Evolutionary conservation across 2,113 vertebrate species (phyloP), one percentile per base, ranked within the genome.

Genomic region (Oreochromis aureus): DNA sequence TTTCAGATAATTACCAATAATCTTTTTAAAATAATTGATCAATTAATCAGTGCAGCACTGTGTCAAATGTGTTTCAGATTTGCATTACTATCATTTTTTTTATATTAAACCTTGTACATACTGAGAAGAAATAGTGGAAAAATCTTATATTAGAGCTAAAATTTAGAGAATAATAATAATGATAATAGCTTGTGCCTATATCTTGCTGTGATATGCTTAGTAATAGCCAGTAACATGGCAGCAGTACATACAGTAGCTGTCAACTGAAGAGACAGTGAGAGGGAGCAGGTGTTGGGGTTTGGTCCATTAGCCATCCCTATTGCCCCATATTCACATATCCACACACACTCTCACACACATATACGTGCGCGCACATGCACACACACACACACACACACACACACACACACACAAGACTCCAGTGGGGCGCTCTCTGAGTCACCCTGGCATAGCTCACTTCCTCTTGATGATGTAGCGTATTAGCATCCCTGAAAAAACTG

Each of bases 201-300:
- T 30, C 24, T 51, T 83, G 73, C 56, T 88, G 81, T 88, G 78
- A 59, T 84, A 66, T 59, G 15, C 8, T 10, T 18, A 58, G 44
- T 32, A 53, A 3, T 59, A 27, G 81, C 58, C 80, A 46, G 87
- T 90, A 89, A 76, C 90, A 78, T 91, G 87, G 89, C 88, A 93
- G 89, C 90, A 34, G 30, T 69, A 87, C 27, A n/a, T 66, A 86
- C 80, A 76, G 80, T 71, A 69, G 81, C 87, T 79, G 81, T 61
- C 12, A 34, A 15, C 46, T 84, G 84, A 86, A 82, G 53, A 41
- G 87, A 81, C 56, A 56, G 24, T 16, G 71, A 91, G 90, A 86
- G 92, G 92, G 91, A 94, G 88, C 94, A 94, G 94, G 92, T 95
- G 95, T 89, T 90, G 48, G 84, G 55, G 82, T 86, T 90, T 90